Evolutionary conservation across 2,888 invertebrate species (phyloP).

Genomic region (Hirtodrosophila cameraria): DNA sequence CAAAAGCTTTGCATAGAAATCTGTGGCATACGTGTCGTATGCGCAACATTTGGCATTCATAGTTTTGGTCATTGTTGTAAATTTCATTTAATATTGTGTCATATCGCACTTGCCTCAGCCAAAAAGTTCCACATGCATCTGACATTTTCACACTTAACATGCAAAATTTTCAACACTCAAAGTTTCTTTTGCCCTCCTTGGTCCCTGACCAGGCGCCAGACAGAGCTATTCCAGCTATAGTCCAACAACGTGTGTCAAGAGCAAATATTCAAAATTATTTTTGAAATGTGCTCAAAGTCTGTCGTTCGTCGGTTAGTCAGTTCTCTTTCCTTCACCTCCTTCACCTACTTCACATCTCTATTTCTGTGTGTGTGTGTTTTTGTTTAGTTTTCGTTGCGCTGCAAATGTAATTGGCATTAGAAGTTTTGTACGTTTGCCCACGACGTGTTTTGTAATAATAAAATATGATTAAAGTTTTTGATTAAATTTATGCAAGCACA

Average conservation of each 20-base stretch:
- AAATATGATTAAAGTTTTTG: constrained; percentile 80
- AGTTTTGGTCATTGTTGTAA: constrained; percentile 55
- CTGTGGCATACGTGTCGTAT: constrained; percentile 56
- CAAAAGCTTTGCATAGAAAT: constrained; percentile 40
- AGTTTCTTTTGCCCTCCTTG: constrained; percentile 31
- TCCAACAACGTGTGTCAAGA: constrained; percentile 77
- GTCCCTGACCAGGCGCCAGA: constrained; percentile 25
- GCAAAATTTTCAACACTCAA: constrained; percentile 58
- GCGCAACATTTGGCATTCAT: constrained; percentile 62
- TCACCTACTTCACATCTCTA: constrained; percentile 1
- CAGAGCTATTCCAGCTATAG: constrained; percentile 5
- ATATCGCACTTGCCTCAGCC: constrained; percentile 48
- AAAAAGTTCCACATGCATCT: constrained; percentile 63
- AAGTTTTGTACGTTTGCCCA: constrained; percentile 66
- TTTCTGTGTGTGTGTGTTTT: constrained; percentile 49
- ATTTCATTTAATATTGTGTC: constrained; percentile 71
- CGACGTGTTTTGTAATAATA: constrained; percentile 79
- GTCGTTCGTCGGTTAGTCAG: constrained; percentile 17
- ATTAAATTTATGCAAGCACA: constrained; percentile 77
- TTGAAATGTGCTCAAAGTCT: constrained; percentile 68
- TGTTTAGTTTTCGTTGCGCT: constrained; percentile 71
- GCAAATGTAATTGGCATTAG: constrained; percentile 78
- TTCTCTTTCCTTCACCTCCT: constrained; percentile 7
- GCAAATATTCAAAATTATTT: constrained; percentile 79
- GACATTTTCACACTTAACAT: constrained; percentile 78